These are phyloP conservation scores for Brachyistius frenatus DNA, from an alignment of 2,113 vertebrate species.

Conservation along the genomic window DNA sequence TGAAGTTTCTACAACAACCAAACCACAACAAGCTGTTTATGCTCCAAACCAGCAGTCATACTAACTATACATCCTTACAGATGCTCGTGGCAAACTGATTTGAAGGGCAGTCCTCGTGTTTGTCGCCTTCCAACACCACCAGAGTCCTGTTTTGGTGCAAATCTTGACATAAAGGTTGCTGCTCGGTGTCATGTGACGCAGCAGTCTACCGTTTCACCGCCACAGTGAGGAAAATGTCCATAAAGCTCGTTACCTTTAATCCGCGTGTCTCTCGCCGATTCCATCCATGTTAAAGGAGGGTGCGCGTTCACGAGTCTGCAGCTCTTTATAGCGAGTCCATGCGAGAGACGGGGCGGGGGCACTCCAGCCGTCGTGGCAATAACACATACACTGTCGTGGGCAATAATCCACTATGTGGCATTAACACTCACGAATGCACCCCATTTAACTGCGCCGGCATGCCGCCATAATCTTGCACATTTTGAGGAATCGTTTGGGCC, in stretches of 20 bases:
- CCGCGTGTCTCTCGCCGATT: conserved; percentile 19
- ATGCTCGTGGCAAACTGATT: background rate
- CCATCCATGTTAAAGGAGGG: conserved; percentile 13
- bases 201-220: background rate
- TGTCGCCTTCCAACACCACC: too few relatives aligned
- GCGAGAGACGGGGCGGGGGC: background rate
- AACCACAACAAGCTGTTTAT: too few relatives aligned
- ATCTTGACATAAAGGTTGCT: background rate
- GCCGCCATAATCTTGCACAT: background rate
- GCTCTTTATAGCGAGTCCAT: conserved; percentile 32
- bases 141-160: too few relatives aligned
- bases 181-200: accelerated
- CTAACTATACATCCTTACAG: background rate
- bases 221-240: background rate
- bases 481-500: too few relatives aligned
- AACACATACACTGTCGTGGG: background rate
- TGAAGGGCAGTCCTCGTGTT: too few relatives aligned
- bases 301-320: conserved; percentile 39
- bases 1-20: background rate
- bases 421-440: background rate
- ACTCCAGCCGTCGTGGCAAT: background rate
- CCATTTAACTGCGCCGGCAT: too few relatives aligned
- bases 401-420: too few relatives aligned
- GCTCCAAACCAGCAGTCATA: background rate
- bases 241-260: conserved; percentile 52